Evolutionary conservation across 2,113 vertebrate genomes (phyloP), one percentile per base, ranked within the genome.

Genomic region (Dipodomys stephensi): DNA sequence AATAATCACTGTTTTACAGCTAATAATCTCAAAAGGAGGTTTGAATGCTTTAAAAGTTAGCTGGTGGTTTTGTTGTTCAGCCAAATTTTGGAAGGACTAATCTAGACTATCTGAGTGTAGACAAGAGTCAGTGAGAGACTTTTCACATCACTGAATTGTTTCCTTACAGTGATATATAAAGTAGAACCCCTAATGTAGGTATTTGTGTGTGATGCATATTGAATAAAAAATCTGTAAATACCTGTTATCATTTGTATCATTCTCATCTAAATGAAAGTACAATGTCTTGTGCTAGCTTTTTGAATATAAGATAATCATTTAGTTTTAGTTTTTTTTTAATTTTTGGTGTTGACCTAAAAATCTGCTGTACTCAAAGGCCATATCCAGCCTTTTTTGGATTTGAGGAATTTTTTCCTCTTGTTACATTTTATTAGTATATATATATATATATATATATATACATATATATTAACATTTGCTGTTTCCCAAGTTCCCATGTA

Each of bases 11-110:
- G 7, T 62, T 93, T 62, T 39, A 5, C 60, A 73, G 73, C 57
- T 72, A 30, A 80, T 39, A 74, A 44, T 12, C 27, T 23, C 19
- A 64, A 64, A 64, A 64, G 62, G 6, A 64, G 28, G 39, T 88
- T 71, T 79, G 86, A 32, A 82, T 80, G 57, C 73, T 87, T 35
- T 69, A 23, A 91, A 80, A 89, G 20, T 30, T 87, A 64, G n/a
- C 60, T 79, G 82, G 65, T 95, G 65, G 78, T 90, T 68, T 28
- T 79, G 5, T 39, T 87, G 39, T 13, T 16, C 9, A 67, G 2
- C 32, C 15, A 82, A 23, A 25, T 49, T 90, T 92, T 27, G 9
- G 71, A 87, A 82, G 89, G 28, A n/a, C 65, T 57, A 20, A 53
- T 53, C 77, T 82, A 79, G 62, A 87, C 18, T 39, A 39, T 39